phyloP scores from a whole-genome alignment of 2,797 vertebrate genomes.

The Neosalanx taihuensis region DNA sequence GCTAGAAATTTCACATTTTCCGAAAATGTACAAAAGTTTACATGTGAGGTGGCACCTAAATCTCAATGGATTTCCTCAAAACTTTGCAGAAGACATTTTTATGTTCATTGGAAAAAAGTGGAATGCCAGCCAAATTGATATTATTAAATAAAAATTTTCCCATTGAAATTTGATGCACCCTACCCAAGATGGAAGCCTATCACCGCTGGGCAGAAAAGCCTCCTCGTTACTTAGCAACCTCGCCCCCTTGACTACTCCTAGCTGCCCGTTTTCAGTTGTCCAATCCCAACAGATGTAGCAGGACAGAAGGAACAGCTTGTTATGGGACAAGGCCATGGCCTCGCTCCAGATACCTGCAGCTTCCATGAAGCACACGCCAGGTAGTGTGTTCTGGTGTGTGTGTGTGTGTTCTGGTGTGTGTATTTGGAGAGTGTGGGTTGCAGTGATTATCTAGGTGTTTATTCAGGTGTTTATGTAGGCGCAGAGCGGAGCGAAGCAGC shows the following conservation, averaged over 20 bases:
- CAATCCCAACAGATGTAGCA: conserved; percentile 27
- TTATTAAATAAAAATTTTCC: no score
- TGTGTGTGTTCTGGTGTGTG: conserved; percentile 45
- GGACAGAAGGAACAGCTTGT: background rate
- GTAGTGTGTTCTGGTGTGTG: conserved; percentile 36
- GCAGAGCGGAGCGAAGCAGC: conserved; percentile 46
- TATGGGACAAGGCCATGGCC: conserved; percentile 33
- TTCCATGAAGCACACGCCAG: conserved; percentile 42
- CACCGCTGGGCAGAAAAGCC: background rate
- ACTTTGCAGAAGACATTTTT: no score
- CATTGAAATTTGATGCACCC: no score
- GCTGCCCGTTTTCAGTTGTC: conserved; percentile 25
- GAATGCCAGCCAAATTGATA: no score
- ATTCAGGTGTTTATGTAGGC: conserved; percentile 71
- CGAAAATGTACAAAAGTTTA: no score
- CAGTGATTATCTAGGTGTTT: conserved; percentile 69
- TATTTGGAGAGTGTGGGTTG: conserved; percentile 48
- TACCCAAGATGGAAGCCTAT: no score
- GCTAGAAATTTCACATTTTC: no score
- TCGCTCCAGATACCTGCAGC: conserved; percentile 35
- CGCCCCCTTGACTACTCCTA: background rate
- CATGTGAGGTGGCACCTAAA: no score
- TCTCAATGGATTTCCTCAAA: no score
- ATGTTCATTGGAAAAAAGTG: no score
- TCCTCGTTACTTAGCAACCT: background rate